Percentiles rank a stretch among this genome's conserved stretches.
Conservation (phyloP, 1,140 invertebrate species). For the Vanessa atalanta region DNA sequence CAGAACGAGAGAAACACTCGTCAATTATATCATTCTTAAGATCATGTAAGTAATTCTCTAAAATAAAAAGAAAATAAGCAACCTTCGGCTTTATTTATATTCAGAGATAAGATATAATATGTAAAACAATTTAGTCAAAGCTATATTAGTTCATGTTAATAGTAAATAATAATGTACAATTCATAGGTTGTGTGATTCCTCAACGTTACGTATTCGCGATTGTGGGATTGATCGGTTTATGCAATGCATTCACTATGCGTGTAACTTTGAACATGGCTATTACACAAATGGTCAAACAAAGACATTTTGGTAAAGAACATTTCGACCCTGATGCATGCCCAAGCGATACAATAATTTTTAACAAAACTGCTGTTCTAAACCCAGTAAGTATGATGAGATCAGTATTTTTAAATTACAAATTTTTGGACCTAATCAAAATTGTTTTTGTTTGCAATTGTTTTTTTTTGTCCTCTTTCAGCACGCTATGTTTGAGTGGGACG, state of each 20-base stretch:
- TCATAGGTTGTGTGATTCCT: slow-evolving; percentile 82
- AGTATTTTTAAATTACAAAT: too few relatives aligned
- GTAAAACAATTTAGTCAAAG: too few relatives aligned
- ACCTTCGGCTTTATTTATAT: too few relatives aligned
- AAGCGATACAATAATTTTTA: slow-evolving; percentile 40
- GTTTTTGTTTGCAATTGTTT: too few relatives aligned
- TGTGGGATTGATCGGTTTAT: slow-evolving; percentile 89
- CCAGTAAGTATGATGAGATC: slow-evolving; percentile 44
- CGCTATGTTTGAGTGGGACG: slow-evolving; percentile 81
- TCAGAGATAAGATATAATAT: too few relatives aligned
- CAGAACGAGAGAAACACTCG: not conserved
- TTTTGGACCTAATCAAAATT: too few relatives aligned
- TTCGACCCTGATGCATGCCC: slow-evolving; percentile 51
- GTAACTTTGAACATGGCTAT: slow-evolving; percentile 89
- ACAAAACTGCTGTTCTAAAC: slow-evolving; percentile 35
- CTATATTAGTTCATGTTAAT: too few relatives aligned
- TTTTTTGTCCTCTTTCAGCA: slow-evolving; percentile 45
- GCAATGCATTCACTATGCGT: slow-evolving; percentile 91
- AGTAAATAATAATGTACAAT: not conserved
- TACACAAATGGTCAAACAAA: slow-evolving; percentile 88
- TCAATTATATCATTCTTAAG: not conserved
- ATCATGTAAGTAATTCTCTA: not conserved
- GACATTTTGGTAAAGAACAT: slow-evolving; percentile 23
- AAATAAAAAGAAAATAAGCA: too few relatives aligned
- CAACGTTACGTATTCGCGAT: slow-evolving; percentile 88